Evolutionary conservation across 2,888 invertebrate species (phyloP), one percentile per base, ranked within the genome.

Genomic region (Nasonia oneida): DNA sequence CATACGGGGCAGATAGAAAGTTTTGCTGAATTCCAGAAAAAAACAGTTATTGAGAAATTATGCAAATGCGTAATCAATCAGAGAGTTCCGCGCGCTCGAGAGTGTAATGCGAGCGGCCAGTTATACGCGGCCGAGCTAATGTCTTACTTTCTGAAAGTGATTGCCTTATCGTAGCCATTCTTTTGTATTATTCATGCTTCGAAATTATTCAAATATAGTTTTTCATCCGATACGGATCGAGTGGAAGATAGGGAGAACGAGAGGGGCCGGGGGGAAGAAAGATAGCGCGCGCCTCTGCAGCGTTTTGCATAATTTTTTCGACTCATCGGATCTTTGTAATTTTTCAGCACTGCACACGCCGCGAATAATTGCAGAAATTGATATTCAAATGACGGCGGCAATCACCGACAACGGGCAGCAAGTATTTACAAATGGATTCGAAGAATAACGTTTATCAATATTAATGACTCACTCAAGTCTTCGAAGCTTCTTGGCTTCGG

Each of bases 101-200:
- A 78, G 77, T 74, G 79, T 79, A 86, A 86, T 57, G 78, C 78
- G 79, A 78, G 57, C 64, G 82, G 64, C 79, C 74, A 86, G 70
- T 79, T 79, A 73, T 86, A 64, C 61, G 73, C 57, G 73, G 50
- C 18, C 23, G 42, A 70, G 80, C 76, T 84, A 84, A 81, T 81
- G 77, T 81, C 84, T 86, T 84, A 81, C 84, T 84, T 80, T 70
- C 64, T 57, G 47, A 81, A 86, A 86, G 78, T 84, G 73, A 86
- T 86, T 84, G 78, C 81, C 84, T 78, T 81, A 84, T 86, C 81
- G 71, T 37, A 39, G 18, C 4, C 29, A 18, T 73, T 53, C 77
- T 84, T 47, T 81, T 86, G 83, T 84, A 84, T 86, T 86, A 84
- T 86, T 86, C 84, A 86, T 84, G 82, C 50, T 57, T 70, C 57